These are phyloP conservation scores for Cenopis cana DNA, from an alignment of 2,888 invertebrate genomes.

Conservation along the genomic window DNA sequence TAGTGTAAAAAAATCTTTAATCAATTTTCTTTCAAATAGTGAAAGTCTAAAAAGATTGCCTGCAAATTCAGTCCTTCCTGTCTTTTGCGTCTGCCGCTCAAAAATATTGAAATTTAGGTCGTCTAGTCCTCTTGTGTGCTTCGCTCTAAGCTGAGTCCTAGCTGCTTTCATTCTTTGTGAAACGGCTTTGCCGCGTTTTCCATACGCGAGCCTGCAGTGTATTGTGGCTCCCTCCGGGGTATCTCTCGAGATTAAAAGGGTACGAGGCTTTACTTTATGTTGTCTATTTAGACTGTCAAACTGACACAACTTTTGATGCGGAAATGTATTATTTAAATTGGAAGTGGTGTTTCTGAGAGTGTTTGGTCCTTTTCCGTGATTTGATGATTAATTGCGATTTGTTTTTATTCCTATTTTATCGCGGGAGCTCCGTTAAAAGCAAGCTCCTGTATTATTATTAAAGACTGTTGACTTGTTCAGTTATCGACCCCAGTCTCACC, in stretches of 20 bases:
- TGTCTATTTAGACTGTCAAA: neutral
- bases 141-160: conserved; percentile 52
- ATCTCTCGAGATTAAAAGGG: conserved; percentile 49
- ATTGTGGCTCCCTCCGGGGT: conserved; percentile 44
- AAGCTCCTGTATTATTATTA: neutral
- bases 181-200: conserved; percentile 34
- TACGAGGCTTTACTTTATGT: conserved; percentile 7
- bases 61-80: neutral
- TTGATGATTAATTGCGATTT: neutral
- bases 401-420: neutral
- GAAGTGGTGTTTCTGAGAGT: neutral
- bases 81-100: conserved; percentile 10
- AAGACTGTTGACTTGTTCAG: no score
- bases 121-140: conserved; percentile 31
- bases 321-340: neutral
- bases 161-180: conserved; percentile 43
- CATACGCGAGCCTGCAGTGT: conserved; percentile 18
- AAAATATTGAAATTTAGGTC: conserved; percentile 39
- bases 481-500: no score
- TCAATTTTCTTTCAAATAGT: neutral
- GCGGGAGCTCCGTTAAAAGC: neutral
- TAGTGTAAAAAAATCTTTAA: no score
- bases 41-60: neutral
- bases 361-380: neutral
- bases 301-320: neutral